Evolutionary conservation across 2,888 invertebrate genomes (phyloP).

Genomic region (Andrena marginata): DNA sequence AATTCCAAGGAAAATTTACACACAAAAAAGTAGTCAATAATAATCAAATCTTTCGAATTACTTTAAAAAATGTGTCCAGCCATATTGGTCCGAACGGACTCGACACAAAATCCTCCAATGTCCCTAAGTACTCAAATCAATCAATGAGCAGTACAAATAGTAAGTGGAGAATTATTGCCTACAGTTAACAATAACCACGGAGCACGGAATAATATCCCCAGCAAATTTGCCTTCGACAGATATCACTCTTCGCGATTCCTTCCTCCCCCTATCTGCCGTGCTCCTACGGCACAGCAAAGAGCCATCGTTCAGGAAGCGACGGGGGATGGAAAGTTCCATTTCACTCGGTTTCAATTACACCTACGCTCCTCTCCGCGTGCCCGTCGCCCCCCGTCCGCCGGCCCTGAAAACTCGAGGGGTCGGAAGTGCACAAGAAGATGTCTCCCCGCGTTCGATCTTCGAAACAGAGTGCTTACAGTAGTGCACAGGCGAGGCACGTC

Average conservation of each 20-base stretch:
- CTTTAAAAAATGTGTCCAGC: too few relatives aligned
- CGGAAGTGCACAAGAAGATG: constrained; percentile 60
- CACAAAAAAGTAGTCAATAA: too few relatives aligned
- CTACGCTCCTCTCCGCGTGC: constrained; percentile 32
- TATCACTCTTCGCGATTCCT: constrained; percentile 19
- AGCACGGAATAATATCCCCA: neutral
- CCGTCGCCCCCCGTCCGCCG: neutral
- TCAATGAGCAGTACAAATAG: too few relatives aligned
- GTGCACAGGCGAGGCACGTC: constrained; percentile 71
- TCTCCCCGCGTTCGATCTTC: constrained; percentile 67
- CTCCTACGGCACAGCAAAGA: neutral
- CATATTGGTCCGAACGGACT: too few relatives aligned
- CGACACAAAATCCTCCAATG: too few relatives aligned
- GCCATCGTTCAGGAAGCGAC: neutral
- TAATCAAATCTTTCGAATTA: too few relatives aligned
- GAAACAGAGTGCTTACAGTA: constrained; percentile 76
- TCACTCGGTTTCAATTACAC: constrained; percentile 59
- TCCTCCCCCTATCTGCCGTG: neutral
- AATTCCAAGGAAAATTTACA: too few relatives aligned
- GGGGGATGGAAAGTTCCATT: constrained; percentile 39
- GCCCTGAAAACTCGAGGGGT: constrained; percentile 48
- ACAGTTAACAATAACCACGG: neutral
- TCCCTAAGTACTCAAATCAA: too few relatives aligned
- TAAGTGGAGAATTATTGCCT: neutral
- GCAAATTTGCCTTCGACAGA: neutral